Evolutionary conservation across 2,113 vertebrate species (phyloP).

Genomic region (Otis tarda): DNA sequence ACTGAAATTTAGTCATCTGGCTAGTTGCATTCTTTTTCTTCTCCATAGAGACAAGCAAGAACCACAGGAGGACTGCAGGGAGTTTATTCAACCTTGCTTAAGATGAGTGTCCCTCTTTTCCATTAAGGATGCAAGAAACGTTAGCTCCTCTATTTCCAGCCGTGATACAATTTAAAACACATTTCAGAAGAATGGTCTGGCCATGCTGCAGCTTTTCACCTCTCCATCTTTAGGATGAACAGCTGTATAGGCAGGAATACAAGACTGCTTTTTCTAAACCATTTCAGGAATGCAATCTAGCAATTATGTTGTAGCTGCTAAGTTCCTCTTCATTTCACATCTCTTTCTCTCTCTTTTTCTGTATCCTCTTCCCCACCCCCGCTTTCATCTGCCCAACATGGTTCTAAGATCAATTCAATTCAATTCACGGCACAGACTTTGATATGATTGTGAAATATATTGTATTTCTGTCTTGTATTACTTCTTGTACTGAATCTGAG

Average conservation of each 20-base stretch:
- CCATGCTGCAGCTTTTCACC: not conserved
- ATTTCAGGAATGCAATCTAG: not conserved
- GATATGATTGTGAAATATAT: not conserved
- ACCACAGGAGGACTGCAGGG: accelerated
- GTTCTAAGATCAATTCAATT: not conserved
- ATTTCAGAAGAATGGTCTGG: not conserved
- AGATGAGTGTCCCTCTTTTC: not conserved
- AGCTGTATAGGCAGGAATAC: not conserved
- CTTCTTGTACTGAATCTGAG: not conserved
- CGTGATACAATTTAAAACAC: not conserved
- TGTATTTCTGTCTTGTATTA: not conserved
- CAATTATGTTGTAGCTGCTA: not conserved
- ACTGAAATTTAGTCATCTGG: not conserved
- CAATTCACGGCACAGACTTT: not conserved
- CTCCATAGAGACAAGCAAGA: not conserved
- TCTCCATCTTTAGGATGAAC: not conserved
- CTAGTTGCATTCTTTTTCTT: not conserved
- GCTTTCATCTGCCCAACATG: not conserved
- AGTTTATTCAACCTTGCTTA: not conserved
- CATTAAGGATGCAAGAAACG: not conserved
- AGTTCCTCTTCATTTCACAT: not conserved
- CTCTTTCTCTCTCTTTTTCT: not conserved
- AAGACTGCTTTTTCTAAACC: not conserved
- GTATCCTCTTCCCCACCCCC: accelerated
- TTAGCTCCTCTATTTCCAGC: not conserved